Percentiles rank a stretch among this genome's conserved stretches.
Evolutionary conservation across 1,140 invertebrate species (phyloP).

Genomic region (Heliothis subflexa): DNA sequence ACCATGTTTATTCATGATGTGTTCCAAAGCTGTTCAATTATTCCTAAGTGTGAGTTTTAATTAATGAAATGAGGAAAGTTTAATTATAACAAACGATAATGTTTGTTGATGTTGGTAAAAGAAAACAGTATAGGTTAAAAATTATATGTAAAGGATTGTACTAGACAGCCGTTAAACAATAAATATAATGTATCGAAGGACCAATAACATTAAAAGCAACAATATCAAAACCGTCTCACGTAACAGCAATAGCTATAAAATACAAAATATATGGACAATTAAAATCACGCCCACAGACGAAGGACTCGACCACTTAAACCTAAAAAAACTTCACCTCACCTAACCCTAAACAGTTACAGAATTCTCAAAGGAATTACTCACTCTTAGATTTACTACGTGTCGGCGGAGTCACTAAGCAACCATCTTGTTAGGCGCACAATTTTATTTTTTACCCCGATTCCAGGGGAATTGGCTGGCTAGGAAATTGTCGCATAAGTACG

Average conservation of each 20-base stretch:
- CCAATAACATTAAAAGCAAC: neutral
- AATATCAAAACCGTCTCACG: conserved; percentile 11
- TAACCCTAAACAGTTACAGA: conserved; percentile 18
- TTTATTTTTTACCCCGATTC: conserved; percentile 50
- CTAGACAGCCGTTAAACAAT: neutral
- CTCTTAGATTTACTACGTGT: conserved; percentile 47
- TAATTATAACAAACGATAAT: conserved; percentile 44
- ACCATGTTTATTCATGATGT: conserved; percentile 32
- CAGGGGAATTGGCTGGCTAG: conserved; percentile 39
- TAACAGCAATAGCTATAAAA: conserved; percentile 2
- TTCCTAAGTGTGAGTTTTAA: conserved; percentile 37
- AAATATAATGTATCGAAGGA: neutral
- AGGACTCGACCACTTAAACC: neutral
- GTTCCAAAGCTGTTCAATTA: conserved; percentile 14
- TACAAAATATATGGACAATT: conserved; percentile 15
- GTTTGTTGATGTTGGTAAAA: neutral
- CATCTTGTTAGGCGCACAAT: conserved; percentile 51
- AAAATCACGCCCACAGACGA: neutral
- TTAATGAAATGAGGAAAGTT: conserved; percentile 32
- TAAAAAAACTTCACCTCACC: conserved; percentile 19
- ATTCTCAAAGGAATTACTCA: conserved; percentile 36
- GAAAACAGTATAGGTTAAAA: neutral
- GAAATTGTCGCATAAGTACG: conserved; percentile 42
- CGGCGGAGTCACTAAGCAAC: conserved; percentile 6
- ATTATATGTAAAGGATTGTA: neutral